Conservation (phyloP, 2,888 invertebrate genomes). For the Tyria jacobaeae region DNA sequence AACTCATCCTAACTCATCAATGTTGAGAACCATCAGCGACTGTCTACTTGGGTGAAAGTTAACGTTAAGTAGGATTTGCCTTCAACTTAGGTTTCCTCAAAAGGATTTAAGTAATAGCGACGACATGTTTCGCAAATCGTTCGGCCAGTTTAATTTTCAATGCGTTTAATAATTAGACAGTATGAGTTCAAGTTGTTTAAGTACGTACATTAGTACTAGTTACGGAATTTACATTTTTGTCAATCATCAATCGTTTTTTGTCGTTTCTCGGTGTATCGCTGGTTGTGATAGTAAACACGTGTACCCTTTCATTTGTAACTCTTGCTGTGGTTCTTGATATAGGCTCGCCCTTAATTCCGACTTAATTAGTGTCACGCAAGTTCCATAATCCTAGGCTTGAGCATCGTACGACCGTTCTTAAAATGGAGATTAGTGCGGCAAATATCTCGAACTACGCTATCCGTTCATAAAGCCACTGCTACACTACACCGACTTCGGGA, state of each 20-base stretch:
- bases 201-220: constrained; percentile 33
- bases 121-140: constrained; percentile 65
- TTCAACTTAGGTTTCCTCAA: constrained; percentile 75
- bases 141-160: constrained; percentile 33
- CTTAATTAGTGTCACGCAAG: constrained; percentile 87
- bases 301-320: constrained; percentile 86
- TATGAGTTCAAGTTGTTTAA: constrained; percentile 17
- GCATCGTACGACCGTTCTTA: constrained; percentile 84
- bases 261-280: constrained; percentile 55
- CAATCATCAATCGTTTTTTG: constrained; percentile 54
- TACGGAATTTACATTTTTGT: constrained; percentile 33
- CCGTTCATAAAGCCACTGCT: constrained; percentile 76
- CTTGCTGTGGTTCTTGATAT: constrained; percentile 83
- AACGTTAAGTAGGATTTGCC: constrained; percentile 83
- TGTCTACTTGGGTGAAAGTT: constrained; percentile 83
- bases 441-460: constrained; percentile 84
- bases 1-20: constrained; percentile 79
- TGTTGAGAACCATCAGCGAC: constrained; percentile 81
- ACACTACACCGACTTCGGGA: constrained; percentile 43
- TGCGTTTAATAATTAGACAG: constrained; percentile 31
- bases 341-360: constrained; percentile 84
- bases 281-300: constrained; percentile 73
- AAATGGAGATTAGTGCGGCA: constrained; percentile 85
- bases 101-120: constrained; percentile 80
- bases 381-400: constrained; percentile 85